Evolutionary conservation across 2,797 vertebrate genomes (phyloP), one percentile per base, ranked within the genome.

Genomic region (Anguilla marmorata): DNA sequence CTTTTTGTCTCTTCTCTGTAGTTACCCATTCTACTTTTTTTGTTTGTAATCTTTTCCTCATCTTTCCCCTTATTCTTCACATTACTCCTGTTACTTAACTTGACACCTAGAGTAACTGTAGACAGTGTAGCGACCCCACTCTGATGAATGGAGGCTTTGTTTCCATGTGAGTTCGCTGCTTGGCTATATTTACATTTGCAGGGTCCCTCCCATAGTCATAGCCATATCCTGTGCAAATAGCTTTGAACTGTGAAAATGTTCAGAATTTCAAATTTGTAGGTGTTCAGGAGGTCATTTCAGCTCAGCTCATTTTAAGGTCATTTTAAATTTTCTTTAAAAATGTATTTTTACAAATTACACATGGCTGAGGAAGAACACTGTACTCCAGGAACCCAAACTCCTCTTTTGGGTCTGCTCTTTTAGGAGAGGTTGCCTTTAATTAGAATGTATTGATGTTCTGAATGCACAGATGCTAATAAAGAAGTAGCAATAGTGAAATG

Each of bases 141-240:
- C 27, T 58, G 54, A 30, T 87, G 76, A 87, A 87, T 83, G 21
- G 76, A 6, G 60, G 37, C 74, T 86, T 89, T 89, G 50, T 72
- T 48, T 9, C 24, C 63, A 66, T 85, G 21, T 60, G 19, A 74
- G 63, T 50, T 82, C 69, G 24, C 41, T 52, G 58, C n/a, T 33
- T 9, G n/a, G 56, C 27, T 87, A 14, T 27, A 48, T 4, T 30
- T 82, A 45, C 60, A 21, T 21, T 58, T 14, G 0, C 30, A 37
- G 16, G 16, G 9, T 27, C 12, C 52, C 14, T 66, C 80, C 86
- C 50, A 48, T 8, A 14, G 3, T 27, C 83, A n/a, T 56, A 14
- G 3, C 52, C 83, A n/a, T 56, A 1, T 33, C 52, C 30, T 84
- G 50, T 54, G 4, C 9, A 12, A 30, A 19, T 33, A 16, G 83